Evolutionary conservation across 2,888 invertebrate species (phyloP).

Genomic region (Acronicta psi): DNA sequence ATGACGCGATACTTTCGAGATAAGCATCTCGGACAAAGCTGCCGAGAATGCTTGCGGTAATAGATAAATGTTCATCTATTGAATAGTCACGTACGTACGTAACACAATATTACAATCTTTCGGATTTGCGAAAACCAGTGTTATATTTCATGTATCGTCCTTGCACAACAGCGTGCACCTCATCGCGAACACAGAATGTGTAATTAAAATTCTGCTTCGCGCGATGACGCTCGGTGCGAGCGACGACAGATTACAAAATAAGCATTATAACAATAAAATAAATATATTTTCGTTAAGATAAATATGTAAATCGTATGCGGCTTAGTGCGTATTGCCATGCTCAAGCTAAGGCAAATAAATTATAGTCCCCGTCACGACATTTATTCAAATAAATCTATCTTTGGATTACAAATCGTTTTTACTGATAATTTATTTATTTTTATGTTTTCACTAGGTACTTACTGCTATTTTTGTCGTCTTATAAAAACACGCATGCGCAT

Average conservation of each 20-base stretch:
- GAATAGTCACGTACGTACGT: slow-evolving; percentile 82
- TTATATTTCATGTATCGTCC: slow-evolving; percentile 44
- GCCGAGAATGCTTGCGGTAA: slow-evolving; percentile 59
- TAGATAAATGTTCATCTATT: slow-evolving; percentile 66
- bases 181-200: slow-evolving; percentile 48
- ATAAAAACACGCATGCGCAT: slow-evolving; percentile 26
- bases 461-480: slow-evolving; percentile 34
- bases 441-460: slow-evolving; percentile 45
- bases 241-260: slow-evolving; percentile 63
- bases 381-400: slow-evolving; percentile 69
- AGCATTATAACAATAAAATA: slow-evolving; percentile 51
- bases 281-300: slow-evolving; percentile 62
- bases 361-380: slow-evolving; percentile 71
- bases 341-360: slow-evolving; percentile 66
- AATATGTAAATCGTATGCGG: slow-evolving; percentile 74
- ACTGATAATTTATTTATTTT: slow-evolving; percentile 53
- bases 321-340: slow-evolving; percentile 67
- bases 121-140: slow-evolving; percentile 60
- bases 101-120: slow-evolving; percentile 59
- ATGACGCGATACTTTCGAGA: slow-evolving; percentile 73
- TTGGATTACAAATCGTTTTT: slow-evolving; percentile 60
- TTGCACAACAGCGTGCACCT: slow-evolving; percentile 39
- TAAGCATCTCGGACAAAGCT: slow-evolving; percentile 68
- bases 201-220: slow-evolving; percentile 67
- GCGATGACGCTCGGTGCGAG: slow-evolving; percentile 47